Base-by-base conservation (phyloP, 2,113 vertebrate species). In the Osmerus mordax region DNA sequence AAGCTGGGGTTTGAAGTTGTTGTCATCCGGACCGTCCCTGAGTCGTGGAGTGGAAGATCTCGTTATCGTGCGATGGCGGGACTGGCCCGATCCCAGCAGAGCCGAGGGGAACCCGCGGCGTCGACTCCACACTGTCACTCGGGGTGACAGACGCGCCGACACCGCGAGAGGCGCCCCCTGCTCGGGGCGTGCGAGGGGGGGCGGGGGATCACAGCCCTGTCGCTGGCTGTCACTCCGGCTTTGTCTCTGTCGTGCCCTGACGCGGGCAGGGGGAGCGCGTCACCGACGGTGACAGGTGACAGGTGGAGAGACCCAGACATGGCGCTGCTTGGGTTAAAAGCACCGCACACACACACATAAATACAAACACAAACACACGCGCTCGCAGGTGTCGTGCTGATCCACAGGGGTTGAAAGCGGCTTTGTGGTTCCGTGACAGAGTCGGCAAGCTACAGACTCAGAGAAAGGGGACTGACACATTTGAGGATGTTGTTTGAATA, bases 241-340 rank as follows among this genome's bases (percentile, higher is more conserved):
- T 87, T 86, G 86, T 82, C 86, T 73, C 72, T 15, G 74, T 77
- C 82, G 59, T 69, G 77, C 75, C 81, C 70, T 77, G 70, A 73
- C 62, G 69, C 78, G 80, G 78, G 68, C 81, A 78, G 80, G 78
- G 53, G 18, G 1, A 55, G 54, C 21, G 11, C 29, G 21, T n/a
- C 14, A n/a, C 29, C 15, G 25, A 4, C 62, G 19, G 60, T 89
- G 89, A 90, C 87, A 89, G 84, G 81, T 88, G 90, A 88, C 87
- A 87, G 89, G 87, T 85, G 84, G 87, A 73, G 72, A 68, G 54
- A 51, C 74, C 65, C 77, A 68, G 74, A 79, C 76, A 77, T 69
- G 59, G 2, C 28, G 53, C 36, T 65, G 51, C 65, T 72, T 23
- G 13, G 52, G 41, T 21, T 19, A 21, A 15, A 18, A 13, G 21